A percentile compares a stretch with the other conserved stretches of the same genome.
phyloP scores from a whole-genome alignment of 2,113 vertebrate genomes.

The Megaleporinus macrocephalus region DNA sequence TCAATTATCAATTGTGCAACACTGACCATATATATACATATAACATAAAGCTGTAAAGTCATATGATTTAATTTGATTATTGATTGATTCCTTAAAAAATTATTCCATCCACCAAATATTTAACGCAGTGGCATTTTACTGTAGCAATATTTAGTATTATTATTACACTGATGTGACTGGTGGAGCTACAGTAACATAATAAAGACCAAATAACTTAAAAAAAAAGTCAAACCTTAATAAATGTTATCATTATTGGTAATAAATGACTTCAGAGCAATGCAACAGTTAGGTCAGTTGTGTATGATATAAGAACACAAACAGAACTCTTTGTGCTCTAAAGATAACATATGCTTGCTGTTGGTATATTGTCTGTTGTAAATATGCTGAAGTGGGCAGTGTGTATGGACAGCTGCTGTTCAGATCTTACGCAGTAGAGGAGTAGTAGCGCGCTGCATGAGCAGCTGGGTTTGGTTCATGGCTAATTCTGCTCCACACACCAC shows the following conservation, averaged over 20 bases:
- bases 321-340: neutral
- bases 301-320: neutral
- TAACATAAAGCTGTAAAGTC: neutral
- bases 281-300: too few relatives aligned
- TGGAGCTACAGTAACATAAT: too few relatives aligned
- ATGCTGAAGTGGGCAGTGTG: neutral
- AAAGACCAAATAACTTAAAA: too few relatives aligned
- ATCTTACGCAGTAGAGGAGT: constrained; percentile 85
- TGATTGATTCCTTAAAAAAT: neutral
- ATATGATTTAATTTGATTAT: neutral
- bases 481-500: constrained; percentile 86
- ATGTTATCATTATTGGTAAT: too few relatives aligned
- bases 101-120: neutral
- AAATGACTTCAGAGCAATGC: too few relatives aligned
- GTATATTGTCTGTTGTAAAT: neutral
- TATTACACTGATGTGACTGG: too few relatives aligned
- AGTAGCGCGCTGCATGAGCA: constrained; percentile 71
- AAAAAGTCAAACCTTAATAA: too few relatives aligned
- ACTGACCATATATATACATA: neutral
- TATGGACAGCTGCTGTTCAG: neutral
- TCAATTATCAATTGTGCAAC: neutral
- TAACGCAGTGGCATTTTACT: neutral
- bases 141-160: too few relatives aligned
- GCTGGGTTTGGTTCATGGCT: constrained; percentile 85
- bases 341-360: neutral